phyloP scores from a whole-genome alignment of 2,888 invertebrate genomes.

The Lysandra coridon region DNA sequence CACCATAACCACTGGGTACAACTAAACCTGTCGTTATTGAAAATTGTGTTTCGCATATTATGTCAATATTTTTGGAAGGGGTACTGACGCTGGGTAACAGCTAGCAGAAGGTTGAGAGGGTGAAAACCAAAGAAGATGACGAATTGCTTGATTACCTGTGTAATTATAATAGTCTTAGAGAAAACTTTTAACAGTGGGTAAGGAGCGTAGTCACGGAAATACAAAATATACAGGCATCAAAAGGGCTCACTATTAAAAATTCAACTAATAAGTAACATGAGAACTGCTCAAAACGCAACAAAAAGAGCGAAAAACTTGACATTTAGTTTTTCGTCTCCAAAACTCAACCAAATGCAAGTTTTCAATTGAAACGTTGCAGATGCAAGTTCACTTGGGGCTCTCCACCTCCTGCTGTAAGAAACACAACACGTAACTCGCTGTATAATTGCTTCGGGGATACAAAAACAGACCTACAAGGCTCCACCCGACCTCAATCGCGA shows the following conservation, averaged over 20 bases:
- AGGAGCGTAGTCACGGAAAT: no score
- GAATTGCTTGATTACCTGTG: no score
- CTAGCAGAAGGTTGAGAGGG: no score
- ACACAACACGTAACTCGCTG: conserved; percentile 5
- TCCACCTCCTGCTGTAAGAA: background rate
- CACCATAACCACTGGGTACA: background rate
- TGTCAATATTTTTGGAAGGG: no score
- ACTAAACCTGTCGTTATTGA: background rate
- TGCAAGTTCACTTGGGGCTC: background rate
- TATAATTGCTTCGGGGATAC: conserved; percentile 11
- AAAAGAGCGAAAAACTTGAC: background rate
- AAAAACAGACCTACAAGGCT: conserved; percentile 20
- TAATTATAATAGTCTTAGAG: no score
- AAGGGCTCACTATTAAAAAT: no score
- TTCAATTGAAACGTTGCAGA: conserved; percentile 9
- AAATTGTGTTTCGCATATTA: no score
- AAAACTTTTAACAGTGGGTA: no score
- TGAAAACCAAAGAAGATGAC: no score
- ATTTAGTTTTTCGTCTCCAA: background rate
- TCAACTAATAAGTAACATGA: background rate
- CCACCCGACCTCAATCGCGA: conserved; percentile 59
- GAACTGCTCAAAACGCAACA: background rate
- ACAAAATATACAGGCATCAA: no score
- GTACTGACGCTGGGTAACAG: no score
- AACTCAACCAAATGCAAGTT: background rate